Conservation (phyloP, 1,140 invertebrate genomes). For the Hyphantria cunea region DNA sequence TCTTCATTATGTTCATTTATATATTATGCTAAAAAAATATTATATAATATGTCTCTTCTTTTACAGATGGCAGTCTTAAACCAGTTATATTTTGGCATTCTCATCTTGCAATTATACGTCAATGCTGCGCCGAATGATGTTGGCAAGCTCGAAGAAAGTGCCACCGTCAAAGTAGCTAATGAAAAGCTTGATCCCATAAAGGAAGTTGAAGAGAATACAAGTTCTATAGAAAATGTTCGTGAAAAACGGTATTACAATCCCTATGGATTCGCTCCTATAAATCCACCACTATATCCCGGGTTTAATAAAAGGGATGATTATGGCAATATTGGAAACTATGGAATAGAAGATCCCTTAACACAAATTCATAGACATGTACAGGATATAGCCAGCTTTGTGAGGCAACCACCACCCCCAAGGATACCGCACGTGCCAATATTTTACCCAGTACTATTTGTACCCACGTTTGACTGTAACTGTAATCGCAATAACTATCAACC, state of each 20-base stretch:
- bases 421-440: conserved; percentile 43
- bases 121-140: conserved; percentile 32
- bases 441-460: conserved; percentile 51
- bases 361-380: conserved; percentile 53
- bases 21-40: no score
- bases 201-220: conserved; percentile 25
- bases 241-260: conserved; percentile 63
- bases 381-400: conserved; percentile 43
- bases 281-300: conserved; percentile 35
- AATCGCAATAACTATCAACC: conserved; percentile 8
- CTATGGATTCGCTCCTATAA: conserved; percentile 44
- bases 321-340: conserved; percentile 39
- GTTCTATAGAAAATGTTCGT: conserved; percentile 36
- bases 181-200: background rate
- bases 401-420: conserved; percentile 36
- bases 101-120: conserved; percentile 34
- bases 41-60: background rate
- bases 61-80: conserved; percentile 33
- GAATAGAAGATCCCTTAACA: conserved; percentile 43
- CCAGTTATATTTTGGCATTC: conserved; percentile 25
- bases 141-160: conserved; percentile 30
- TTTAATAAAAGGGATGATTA: conserved; percentile 48
- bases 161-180: conserved; percentile 17
- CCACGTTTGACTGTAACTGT: conserved; percentile 45
- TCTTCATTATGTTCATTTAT: no score